Conservation (phyloP, 2,797 vertebrate species). For the Catostomus latipinnis region DNA sequence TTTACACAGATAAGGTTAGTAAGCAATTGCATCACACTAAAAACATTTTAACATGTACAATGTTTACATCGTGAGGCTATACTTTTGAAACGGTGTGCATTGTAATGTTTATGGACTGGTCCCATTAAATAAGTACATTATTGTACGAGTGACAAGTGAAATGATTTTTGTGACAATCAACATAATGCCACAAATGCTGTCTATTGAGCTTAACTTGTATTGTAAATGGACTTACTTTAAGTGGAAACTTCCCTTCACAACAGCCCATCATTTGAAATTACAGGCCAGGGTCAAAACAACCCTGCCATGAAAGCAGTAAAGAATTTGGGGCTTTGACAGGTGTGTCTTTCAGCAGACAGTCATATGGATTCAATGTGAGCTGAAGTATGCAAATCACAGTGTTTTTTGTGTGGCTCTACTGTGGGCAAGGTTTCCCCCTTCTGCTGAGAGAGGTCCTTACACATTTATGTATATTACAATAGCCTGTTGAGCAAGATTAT, state of each 20-base stretch:
- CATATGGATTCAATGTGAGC: constrained; percentile 63
- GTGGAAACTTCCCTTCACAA: constrained; percentile 69
- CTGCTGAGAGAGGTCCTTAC: constrained; percentile 57
- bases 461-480: not conserved
- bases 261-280: constrained; percentile 62
- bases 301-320: constrained; percentile 64
- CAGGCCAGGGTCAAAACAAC: constrained; percentile 65
- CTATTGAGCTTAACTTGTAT: no score
- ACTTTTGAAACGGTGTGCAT: no score
- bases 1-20: no score
- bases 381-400: constrained; percentile 51
- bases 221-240: constrained; percentile 8
- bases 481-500: not conserved
- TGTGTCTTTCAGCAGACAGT: constrained; percentile 70
- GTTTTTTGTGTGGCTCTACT: constrained; percentile 32
- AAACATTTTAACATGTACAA: no score
- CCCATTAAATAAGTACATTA: no score
- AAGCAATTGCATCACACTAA: no score
- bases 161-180: no score
- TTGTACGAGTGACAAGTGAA: no score
- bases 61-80: no score
- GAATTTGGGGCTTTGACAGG: constrained; percentile 69
- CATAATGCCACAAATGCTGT: no score
- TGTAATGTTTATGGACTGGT: no score
- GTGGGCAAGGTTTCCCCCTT: constrained; percentile 73